Evolutionary conservation across 2,113 vertebrate genomes (phyloP), one percentile per base, ranked within the genome.

Genomic region (Centropus bengalensis): DNA sequence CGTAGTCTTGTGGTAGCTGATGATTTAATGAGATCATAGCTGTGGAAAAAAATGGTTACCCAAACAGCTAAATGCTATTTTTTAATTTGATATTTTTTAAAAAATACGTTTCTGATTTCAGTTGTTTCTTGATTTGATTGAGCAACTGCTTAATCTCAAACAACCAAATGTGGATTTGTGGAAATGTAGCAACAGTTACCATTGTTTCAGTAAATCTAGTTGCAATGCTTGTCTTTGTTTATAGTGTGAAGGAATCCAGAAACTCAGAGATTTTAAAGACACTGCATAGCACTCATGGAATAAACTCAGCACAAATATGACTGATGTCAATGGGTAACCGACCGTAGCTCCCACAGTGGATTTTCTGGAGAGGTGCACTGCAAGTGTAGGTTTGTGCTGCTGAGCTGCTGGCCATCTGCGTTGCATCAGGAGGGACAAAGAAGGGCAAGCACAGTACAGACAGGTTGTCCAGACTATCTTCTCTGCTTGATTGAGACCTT

Each of bases 271-370:
- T 93, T 89, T 94, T 59, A 86, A 55, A 54, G 75, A 63, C 26
- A 81, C 15, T 32, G 24, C 55, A 62, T 63, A 82, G 93, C 73
- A 64, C 52, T 88, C n/a, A 10, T 20, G 49, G 52, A 88, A 56
- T 10, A 52, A 36, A 47, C 12, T 49, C 15, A 71, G 14, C 36
- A 71, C 3, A 7, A 54, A 74, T 54, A 20, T 45, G 21, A 36
- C 54, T 36, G 42, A 64, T 66, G 28, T 12, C 1, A 5, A 8
- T 75, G 28, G 4, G 44, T 49, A 84, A 52, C 45, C 63, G 74
- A 69, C 59, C 0, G 0, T 38, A 64, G 62, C 62, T 18, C 6
- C 52, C 5, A 3, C 12, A 45, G 59, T 4, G 2, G 36, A 55
- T 87, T 77, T 21, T 73, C 76, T 88, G 67, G 36, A 22, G 32